Percentiles rank a stretch among this genome's conserved stretches.
Conservation (phyloP, 2,113 vertebrate genomes). For the Bombycilla garrulus region DNA sequence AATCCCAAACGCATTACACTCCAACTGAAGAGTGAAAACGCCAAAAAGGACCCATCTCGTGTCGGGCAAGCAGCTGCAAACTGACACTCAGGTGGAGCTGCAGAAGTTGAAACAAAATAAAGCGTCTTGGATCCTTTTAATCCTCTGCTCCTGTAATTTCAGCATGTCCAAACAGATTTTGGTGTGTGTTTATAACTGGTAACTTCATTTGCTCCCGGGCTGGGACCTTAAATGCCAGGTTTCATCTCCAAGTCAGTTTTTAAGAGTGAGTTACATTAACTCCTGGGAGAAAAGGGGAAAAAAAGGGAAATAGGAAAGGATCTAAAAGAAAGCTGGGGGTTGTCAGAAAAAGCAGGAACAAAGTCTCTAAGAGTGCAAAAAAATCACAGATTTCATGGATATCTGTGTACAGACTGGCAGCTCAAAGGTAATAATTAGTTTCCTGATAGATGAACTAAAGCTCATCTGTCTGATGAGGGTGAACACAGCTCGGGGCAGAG, state of each 20-base stretch:
- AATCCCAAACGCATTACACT: not conserved
- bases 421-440: not conserved
- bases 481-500: not conserved
- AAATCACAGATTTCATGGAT: accelerated
- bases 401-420: not conserved
- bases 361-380: not conserved
- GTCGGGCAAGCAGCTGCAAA: not conserved
- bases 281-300: not conserved
- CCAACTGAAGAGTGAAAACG: not conserved
- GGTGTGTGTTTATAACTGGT: slow-evolving; percentile 63
- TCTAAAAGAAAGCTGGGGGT: not conserved
- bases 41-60: not conserved
- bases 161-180: slow-evolving; percentile 66
- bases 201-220: slow-evolving; percentile 65
- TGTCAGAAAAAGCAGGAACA: not conserved
- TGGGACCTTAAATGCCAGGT: slow-evolving; percentile 64
- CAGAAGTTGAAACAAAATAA: slow-evolving; percentile 40
- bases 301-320: not conserved
- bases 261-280: slow-evolving; percentile 1
- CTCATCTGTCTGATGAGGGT: not conserved
- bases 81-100: not conserved
- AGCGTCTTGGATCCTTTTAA: slow-evolving; percentile 48
- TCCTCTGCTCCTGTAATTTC: slow-evolving; percentile 61
- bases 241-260: slow-evolving; percentile 57
- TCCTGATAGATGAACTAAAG: not conserved